Evolutionary conservation across 2,797 vertebrate species (phyloP).

Genomic region (Hippopotamyrus pictus): DNA sequence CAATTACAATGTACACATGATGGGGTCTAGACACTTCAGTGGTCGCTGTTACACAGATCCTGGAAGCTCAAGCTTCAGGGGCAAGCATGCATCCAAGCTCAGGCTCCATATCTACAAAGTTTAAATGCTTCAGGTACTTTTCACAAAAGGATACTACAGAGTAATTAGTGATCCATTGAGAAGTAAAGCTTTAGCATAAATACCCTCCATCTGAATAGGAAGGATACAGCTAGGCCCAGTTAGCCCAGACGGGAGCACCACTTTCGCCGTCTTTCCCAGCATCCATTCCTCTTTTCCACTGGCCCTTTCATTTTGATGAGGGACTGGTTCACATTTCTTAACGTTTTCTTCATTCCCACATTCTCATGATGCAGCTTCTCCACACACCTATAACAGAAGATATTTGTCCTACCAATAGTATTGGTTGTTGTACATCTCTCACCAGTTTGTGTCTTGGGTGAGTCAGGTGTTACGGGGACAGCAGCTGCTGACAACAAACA

Average conservation of each 20-base stretch:
- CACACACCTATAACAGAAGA: neutral
- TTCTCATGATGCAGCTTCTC: neutral
- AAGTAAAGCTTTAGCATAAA: neutral
- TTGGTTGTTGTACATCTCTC: neutral
- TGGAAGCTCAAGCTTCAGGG: neutral
- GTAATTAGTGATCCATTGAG: neutral
- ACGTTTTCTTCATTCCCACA: neutral
- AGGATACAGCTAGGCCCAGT: neutral
- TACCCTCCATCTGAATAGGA: neutral
- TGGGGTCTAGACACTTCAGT: neutral
- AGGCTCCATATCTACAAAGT: neutral
- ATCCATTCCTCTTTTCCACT: neutral
- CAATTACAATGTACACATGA: neutral
- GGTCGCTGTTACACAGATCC: neutral
- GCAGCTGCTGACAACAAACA: neutral
- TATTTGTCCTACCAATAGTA: neutral
- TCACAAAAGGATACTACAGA: neutral
- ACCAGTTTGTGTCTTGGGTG: neutral
- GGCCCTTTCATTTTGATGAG: neutral
- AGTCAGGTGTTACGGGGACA: neutral
- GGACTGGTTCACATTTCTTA: neutral
- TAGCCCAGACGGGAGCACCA: neutral
- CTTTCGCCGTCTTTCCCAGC: neutral
- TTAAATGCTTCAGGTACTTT: neutral
- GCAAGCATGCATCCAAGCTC: neutral